Base-by-base conservation (phyloP, 2,888 invertebrate genomes). In the Neuroscelio doddi region DNA sequence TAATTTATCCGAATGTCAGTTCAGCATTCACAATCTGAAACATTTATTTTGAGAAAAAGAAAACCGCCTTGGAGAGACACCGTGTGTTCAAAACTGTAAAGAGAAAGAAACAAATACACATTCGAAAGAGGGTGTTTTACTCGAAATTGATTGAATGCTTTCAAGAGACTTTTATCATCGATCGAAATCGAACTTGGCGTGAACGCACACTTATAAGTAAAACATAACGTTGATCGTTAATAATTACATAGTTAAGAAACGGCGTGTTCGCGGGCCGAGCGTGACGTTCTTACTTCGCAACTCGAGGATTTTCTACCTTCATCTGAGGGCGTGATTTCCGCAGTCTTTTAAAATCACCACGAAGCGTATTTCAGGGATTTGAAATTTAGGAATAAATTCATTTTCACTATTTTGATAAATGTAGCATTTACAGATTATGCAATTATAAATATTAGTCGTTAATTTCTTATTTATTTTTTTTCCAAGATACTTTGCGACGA, bases 151-250 rank as follows among this genome's bases (percentile, higher is more conserved):
- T 45, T 26, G 52, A 52, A 42, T 61, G 42, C 21, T 52, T 51
- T 61, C 42, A 45, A 61, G 30, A 36, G 36, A 58, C 58, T 61
- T 58, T 38, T 32, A 27, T n/a, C 42, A 44, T 68, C 61, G 30
- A 52, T 32, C 51, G 45, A 52, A 56, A 62, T 61, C 63, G 67
- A 67, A 64, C 58, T 45, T 36, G 58, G 64, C 64, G 71, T 68
- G 69, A 68, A 50, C 53, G 69, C 61, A 68, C 55, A 66, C 65
- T 39, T 65, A 66, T 51, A 49, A 67, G 61, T 46, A 61, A 65
- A 58, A 67, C 64, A 46, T 74, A 71, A 71, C 68, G 72, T 73
- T 65, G 72, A 73, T 73, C 67, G 70, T 71, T 65, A 67, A 72
- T 47, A 67, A 59, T 67, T 59, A 61, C 69, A 71, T 70, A 68